phyloP scores from a whole-genome alignment of 2,113 vertebrate genomes.

The Shinisaurus crocodilurus region DNA sequence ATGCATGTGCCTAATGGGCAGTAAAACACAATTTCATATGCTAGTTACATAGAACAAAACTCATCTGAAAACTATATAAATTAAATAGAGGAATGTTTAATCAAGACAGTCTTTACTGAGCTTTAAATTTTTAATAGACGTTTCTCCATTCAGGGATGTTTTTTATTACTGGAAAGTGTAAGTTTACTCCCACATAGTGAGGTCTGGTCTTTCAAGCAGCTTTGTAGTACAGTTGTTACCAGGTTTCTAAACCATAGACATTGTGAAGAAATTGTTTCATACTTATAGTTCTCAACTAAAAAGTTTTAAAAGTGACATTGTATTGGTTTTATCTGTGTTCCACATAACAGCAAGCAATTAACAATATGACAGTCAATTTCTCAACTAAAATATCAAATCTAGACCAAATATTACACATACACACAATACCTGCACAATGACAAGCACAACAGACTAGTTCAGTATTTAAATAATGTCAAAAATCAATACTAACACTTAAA shows the following conservation, averaged over 20 bases:
- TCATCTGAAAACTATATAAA: constrained; percentile 49
- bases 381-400: constrained; percentile 69
- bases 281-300: constrained; percentile 65
- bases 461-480: constrained; percentile 69
- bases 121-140: constrained; percentile 44
- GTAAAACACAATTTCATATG: not conserved
- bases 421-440: constrained; percentile 73
- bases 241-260: constrained; percentile 50
- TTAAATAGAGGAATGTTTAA: constrained; percentile 72
- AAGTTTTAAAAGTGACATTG: constrained; percentile 64
- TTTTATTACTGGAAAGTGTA: constrained; percentile 58
- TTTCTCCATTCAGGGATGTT: constrained; percentile 40
- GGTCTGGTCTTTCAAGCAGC: constrained; percentile 63
- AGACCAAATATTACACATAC: constrained; percentile 59
- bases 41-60: constrained; percentile 6
- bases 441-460: constrained; percentile 70
- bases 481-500: constrained; percentile 76
- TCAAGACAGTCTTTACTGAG: constrained; percentile 46
- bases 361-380: constrained; percentile 58
- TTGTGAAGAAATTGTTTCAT: constrained; percentile 47
- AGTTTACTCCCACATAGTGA: constrained; percentile 60
- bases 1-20: not conserved
- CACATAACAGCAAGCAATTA: constrained; percentile 68
- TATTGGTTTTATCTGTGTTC: constrained; percentile 74
- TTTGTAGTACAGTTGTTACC: constrained; percentile 57